Evolutionary conservation across 2,888 invertebrate species (phyloP).

Genomic region (Resseliella maxima): DNA sequence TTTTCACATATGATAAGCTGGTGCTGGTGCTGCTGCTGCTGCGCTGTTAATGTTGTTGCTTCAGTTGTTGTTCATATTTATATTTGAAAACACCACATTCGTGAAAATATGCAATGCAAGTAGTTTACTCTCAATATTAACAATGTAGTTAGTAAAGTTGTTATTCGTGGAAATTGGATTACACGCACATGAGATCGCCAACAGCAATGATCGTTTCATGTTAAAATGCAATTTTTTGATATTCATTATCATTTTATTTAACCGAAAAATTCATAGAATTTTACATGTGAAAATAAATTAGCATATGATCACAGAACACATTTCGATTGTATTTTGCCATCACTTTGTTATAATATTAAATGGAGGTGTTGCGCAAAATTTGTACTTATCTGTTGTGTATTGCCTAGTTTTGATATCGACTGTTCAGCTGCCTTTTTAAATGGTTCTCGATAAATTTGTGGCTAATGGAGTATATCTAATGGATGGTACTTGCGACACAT

Average conservation of each 20-base stretch:
- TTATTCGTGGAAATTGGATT: too few species aligned
- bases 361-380: background rate
- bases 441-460: background rate
- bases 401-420: background rate
- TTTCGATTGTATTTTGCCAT: background rate
- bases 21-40: background rate
- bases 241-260: too few species aligned
- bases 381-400: background rate
- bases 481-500: background rate
- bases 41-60: background rate
- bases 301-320: constrained; percentile 20
- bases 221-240: too few species aligned
- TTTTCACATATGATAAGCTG: constrained; percentile 1
- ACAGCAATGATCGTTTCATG: too few species aligned
- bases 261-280: too few species aligned
- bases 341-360: background rate
- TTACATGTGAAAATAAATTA: background rate
- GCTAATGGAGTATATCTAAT: background rate
- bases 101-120: constrained; percentile 26
- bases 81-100: background rate
- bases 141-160: too few species aligned
- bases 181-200: too few species aligned
- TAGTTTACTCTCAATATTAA: too few species aligned
- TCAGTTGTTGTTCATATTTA: background rate
- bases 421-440: too few species aligned